Percentiles rank a stretch among this genome's conserved stretches.
These are phyloP conservation scores for Platycercus adscitus DNA, from an alignment of 2,113 vertebrate species.

Conservation along the genomic window DNA sequence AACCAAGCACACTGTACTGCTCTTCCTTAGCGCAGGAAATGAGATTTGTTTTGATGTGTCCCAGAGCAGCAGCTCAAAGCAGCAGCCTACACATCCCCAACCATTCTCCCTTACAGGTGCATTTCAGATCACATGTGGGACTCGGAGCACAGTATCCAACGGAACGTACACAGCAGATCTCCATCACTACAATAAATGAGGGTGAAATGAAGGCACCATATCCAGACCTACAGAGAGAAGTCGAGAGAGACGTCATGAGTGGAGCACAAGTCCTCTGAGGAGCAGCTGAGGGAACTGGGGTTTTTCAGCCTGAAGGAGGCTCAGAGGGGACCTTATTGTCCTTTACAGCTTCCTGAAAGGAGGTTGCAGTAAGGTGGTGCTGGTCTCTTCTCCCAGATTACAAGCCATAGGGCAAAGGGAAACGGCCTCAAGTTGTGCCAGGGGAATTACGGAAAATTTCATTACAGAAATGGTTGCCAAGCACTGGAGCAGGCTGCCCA, in stretches of 20 bases:
- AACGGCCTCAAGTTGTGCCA: not conserved
- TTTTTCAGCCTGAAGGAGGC: not conserved
- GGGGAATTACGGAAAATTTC: not conserved
- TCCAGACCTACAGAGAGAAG: not conserved
- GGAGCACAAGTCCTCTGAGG: not conserved
- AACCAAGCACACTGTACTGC: not conserved
- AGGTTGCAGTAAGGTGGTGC: not conserved
- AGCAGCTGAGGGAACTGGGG: not conserved
- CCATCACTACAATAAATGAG: not conserved
- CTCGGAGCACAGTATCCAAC: not conserved
- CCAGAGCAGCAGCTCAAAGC: fast-evolving
- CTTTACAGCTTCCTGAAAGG: not conserved
- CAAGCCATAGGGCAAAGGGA: not conserved
- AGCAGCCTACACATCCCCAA: fast-evolving
- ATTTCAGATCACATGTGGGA: not conserved
- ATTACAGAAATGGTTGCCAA: not conserved
- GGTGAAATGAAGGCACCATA: not conserved
- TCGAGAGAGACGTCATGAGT: not conserved
- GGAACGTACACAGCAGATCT: not conserved
- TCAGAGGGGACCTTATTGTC: not conserved
- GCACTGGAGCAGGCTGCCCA: not conserved
- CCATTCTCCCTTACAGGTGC: fast-evolving
- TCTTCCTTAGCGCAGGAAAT: not conserved
- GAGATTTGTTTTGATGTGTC: not conserved
- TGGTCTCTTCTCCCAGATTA: not conserved